These are phyloP conservation scores for Epinephelus coioides DNA, from an alignment of 2,797 vertebrate genomes.

Conservation along the genomic window DNA sequence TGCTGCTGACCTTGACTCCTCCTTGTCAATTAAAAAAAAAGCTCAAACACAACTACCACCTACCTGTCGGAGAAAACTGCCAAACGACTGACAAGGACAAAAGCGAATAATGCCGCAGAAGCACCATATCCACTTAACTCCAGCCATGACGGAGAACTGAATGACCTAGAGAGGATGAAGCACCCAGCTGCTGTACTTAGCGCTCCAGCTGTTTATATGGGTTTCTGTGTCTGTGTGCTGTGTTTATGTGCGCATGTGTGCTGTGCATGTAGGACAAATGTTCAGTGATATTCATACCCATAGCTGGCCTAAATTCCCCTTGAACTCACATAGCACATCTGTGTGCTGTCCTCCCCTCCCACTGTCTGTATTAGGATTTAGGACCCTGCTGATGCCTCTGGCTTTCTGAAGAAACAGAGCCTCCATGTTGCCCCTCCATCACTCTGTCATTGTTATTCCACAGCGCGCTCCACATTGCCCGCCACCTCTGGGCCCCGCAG, in stretches of 20 bases:
- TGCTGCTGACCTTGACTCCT: constrained; percentile 50
- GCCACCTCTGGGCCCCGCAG: constrained; percentile 54
- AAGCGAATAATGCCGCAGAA: constrained; percentile 62
- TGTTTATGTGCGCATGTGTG: constrained; percentile 27
- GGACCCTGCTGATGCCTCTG: constrained; percentile 44
- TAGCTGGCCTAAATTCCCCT: constrained; percentile 66
- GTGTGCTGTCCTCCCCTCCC: constrained; percentile 37
- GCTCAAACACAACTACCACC: constrained; percentile 21
- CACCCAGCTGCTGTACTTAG: constrained; percentile 52
- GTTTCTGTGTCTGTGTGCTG: constrained; percentile 41
- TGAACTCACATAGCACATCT: constrained; percentile 61
- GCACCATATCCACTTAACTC: constrained; percentile 64
- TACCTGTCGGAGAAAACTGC: constrained; percentile 67
- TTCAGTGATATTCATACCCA: constrained; percentile 66
- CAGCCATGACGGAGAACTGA: constrained; percentile 61
- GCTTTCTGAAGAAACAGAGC: constrained; percentile 53
- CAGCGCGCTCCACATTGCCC: constrained; percentile 25
- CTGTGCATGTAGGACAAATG: constrained; percentile 52
- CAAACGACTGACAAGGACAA: constrained; percentile 69
- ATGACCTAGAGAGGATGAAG: constrained; percentile 67
- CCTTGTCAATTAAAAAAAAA: background rate
- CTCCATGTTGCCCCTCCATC: constrained; percentile 42
- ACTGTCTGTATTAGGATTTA: constrained; percentile 48
- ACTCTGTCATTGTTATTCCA: constrained; percentile 71
- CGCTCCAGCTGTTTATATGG: constrained; percentile 69